Percentiles rank a stretch among this genome's conserved stretches.
These are phyloP conservation scores for Scyliorhinus canicula DNA, from an alignment of 2,797 vertebrate species.

Conservation along the genomic window DNA sequence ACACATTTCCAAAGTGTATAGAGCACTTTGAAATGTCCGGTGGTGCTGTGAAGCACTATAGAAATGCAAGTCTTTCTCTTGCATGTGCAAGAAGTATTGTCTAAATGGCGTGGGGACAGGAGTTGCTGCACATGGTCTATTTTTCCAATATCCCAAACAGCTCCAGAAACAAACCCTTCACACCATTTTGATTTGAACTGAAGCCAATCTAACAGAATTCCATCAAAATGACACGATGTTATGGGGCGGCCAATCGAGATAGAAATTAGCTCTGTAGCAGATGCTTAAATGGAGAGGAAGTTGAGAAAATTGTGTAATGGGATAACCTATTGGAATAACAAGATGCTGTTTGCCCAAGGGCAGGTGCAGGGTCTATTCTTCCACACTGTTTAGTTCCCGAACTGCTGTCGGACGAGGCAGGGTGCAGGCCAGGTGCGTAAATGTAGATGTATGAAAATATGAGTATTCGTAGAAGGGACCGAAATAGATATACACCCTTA, in stretches of 20 bases:
- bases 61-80: no score
- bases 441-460: not conserved
- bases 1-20: no score
- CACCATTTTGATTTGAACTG: not conserved
- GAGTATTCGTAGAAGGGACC: not conserved
- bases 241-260: not conserved
- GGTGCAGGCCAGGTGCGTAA: not conserved
- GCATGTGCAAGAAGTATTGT: no score
- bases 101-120: not conserved
- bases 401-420: not conserved
- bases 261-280: not conserved
- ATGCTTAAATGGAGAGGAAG: not conserved
- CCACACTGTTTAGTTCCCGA: not conserved
- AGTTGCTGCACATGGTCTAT: not conserved
- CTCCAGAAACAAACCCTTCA: not conserved
- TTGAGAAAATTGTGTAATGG: not conserved
- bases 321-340: not conserved
- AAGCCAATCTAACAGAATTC: not conserved
- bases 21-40: no score
- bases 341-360: not conserved
- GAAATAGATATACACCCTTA: not conserved
- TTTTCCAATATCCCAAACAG: not conserved
- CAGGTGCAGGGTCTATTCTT: not conserved
- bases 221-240: not conserved
- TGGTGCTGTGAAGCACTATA: no score